These are phyloP conservation scores for Pseudoatta argentina DNA, from an alignment of 1,140 invertebrate genomes.

Conservation along the genomic window DNA sequence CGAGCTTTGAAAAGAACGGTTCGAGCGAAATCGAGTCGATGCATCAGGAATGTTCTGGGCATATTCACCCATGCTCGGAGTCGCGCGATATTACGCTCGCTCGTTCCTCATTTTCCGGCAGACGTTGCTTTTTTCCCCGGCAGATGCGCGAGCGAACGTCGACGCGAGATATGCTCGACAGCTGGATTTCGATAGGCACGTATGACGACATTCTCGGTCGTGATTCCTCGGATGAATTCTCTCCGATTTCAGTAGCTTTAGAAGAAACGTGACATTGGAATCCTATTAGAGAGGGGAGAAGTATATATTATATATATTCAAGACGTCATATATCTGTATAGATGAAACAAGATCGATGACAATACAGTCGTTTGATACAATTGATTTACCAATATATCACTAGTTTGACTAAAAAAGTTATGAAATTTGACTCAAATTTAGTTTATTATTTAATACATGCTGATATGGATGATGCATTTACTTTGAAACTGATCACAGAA, in stretches of 20 bases:
- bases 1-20: neutral
- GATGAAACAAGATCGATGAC: conserved; percentile 25
- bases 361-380: neutral
- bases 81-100: conserved; percentile 45
- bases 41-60: conserved; percentile 43
- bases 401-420: no score
- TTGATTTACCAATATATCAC: neutral
- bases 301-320: conserved; percentile 1
- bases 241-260: conserved; percentile 45
- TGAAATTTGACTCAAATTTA: no score
- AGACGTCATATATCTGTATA: neutral
- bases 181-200: conserved; percentile 50
- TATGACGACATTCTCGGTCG: conserved; percentile 22
- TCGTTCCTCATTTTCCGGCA: conserved; percentile 55
- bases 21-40: conserved; percentile 47
- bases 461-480: no score
- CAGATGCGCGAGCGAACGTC: conserved; percentile 25
- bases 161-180: conserved; percentile 48
- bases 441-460: no score
- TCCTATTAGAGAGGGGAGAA: neutral
- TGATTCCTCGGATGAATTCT: conserved; percentile 28
- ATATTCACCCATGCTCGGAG: conserved; percentile 22
- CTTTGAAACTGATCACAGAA: no score
- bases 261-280: conserved; percentile 10
- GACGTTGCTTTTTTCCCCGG: conserved; percentile 50